Percentiles rank a stretch among this genome's conserved stretches.
Evolutionary conservation across 2,113 vertebrate species (phyloP).

Genomic region (Oncorhynchus kisutch): DNA sequence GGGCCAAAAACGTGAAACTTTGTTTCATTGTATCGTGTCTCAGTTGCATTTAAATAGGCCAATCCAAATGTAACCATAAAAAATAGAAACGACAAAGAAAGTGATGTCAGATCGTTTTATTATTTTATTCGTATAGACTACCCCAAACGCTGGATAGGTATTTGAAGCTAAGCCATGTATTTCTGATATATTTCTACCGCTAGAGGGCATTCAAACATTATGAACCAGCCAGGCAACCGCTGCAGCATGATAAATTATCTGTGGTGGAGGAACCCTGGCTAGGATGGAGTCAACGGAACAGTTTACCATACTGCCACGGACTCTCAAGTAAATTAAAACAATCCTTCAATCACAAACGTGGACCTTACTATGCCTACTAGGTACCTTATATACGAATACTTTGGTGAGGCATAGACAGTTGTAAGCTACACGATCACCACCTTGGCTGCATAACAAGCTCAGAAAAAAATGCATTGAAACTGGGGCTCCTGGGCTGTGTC

Average conservation of each 20-base stretch:
- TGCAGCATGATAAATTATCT: neutral
- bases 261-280: neutral
- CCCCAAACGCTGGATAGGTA: no score
- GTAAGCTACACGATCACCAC: no score
- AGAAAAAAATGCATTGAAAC: no score
- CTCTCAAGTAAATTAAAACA: no score
- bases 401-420: no score
- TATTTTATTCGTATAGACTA: neutral
- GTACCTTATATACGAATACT: no score
- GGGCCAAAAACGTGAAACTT: neutral
- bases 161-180: neutral
- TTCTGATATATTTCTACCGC: conserved; percentile 19
- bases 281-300: neutral
- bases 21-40: no score
- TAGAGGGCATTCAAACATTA: conserved; percentile 52
- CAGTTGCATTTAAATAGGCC: no score
- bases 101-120: neutral
- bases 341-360: no score
- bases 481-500: neutral
- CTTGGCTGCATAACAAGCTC: no score
- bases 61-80: no score
- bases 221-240: neutral
- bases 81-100: neutral
- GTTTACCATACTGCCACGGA: neutral
- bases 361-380: no score